Base-by-base conservation (phyloP, 2,888 invertebrate species). In the Pollenia angustigena region DNA sequence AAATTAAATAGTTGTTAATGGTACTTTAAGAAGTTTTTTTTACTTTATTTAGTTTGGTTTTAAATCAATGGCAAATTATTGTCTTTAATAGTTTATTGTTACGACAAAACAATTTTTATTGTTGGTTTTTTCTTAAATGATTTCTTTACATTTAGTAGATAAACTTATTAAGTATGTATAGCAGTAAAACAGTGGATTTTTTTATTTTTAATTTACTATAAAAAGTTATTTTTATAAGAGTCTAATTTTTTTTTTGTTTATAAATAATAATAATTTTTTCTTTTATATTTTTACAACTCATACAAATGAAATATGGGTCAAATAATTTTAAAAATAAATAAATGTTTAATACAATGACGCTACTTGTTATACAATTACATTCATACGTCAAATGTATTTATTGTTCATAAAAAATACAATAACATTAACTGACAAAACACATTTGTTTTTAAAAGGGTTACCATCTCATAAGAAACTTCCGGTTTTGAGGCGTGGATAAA, bases 221-320 rank as follows among this genome's bases (percentile, higher is more conserved):
- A 81, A 32, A 74, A 60, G 40, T 58, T 50, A 56, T 68, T 64
- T 66, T 52, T 64, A 42, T 23, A 42, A 58, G 11, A 64, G n/a
- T 62, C 40, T 11, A 23, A n/a, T 42, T n/a, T 71, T 46, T 71
- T 46, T 50, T 12, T 46, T 18, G 6, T 69, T 64, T 14, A 74
- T 54, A 69, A 72, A 46, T 75, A 62, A 18, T 54, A 46, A 18
- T 54, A 46, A 58, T 64, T 66, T 71, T 85, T 78, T 44, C 40
- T 68, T 52, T 68, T 50, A 11, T 23, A 46, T 72, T 46, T 69
- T 18, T 50, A 50, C 46, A 32, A 18, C 12, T 44, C 52, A 46
- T 54, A 44, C 23, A n/a, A 68, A 32, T 12, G 10, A 79, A 76
- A 85, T 82, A 46, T 86, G 71, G 85, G 85, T 79, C 82, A 86